Conservation (phyloP, 2,888 invertebrate genomes). For the Leptopterna dolabrata region DNA sequence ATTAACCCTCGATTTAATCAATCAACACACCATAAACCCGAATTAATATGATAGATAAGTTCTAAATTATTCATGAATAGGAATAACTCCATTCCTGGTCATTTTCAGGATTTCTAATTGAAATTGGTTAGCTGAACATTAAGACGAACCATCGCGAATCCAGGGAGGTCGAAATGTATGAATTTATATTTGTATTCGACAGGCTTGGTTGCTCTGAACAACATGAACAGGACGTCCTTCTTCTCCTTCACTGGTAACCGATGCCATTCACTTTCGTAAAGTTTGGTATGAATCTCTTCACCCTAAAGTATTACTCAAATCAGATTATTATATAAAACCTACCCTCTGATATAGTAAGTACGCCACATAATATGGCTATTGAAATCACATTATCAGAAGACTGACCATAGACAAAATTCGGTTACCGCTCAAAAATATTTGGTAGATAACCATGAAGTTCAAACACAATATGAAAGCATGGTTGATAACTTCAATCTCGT, state of each 20-base stretch:
- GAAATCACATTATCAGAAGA: too few species aligned
- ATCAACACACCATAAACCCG: too few species aligned
- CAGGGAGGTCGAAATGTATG: conserved; percentile 29
- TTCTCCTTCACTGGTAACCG: not conserved
- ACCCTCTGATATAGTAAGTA: too few species aligned
- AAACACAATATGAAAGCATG: conserved; percentile 26
- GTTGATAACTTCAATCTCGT: conserved; percentile 33
- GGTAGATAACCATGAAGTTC: conserved; percentile 24
- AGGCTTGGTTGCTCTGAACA: not conserved
- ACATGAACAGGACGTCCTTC: conserved; percentile 17
- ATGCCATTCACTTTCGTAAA: conserved; percentile 29
- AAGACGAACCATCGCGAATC: not conserved
- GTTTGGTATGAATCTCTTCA: not conserved
- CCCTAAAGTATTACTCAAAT: not conserved
- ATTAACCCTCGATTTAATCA: not conserved
- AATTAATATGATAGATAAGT: too few species aligned
- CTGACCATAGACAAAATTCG: conserved; percentile 33
- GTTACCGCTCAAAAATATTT: not conserved
- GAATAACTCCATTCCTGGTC: too few species aligned
- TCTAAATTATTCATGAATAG: too few species aligned
- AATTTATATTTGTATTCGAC: conserved; percentile 36
- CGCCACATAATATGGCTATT: too few species aligned
- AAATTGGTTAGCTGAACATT: too few species aligned
- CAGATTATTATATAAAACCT: too few species aligned
- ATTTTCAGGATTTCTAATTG: too few species aligned